These are phyloP conservation scores for Poliocrania exsul DNA, from an alignment of 2,797 vertebrate species.

Conservation along the genomic window DNA sequence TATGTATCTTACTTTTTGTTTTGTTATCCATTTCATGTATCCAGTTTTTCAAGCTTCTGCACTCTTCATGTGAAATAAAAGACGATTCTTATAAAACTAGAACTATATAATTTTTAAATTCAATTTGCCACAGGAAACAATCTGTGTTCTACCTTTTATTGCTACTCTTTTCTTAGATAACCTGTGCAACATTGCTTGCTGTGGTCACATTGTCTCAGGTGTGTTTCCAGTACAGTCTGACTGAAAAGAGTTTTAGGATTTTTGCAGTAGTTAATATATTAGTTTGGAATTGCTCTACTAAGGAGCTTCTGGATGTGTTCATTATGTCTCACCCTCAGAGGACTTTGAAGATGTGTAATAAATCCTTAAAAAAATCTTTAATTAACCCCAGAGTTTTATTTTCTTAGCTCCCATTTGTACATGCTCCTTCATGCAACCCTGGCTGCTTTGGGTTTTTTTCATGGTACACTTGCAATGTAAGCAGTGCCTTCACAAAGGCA, in stretches of 20 bases:
- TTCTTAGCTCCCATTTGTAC: not conserved
- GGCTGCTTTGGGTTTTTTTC: not conserved
- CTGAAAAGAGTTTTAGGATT: not conserved
- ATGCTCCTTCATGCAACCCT: not conserved
- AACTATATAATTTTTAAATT: not conserved
- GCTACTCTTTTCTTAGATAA: not conserved
- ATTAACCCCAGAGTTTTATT: not conserved
- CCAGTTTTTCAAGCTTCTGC: not conserved
- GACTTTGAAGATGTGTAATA: not conserved
- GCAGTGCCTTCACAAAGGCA: not conserved
- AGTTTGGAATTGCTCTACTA: not conserved
- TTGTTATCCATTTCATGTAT: not conserved
- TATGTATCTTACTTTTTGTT: fast-evolving
- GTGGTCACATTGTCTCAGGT: not conserved
- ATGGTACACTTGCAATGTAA: not conserved
- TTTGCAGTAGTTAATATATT: not conserved
- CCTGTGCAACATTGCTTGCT: not conserved
- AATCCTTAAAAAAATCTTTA: not conserved
- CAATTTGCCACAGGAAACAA: not conserved
- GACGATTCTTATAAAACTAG: not conserved
- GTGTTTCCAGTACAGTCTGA: not conserved
- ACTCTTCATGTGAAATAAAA: not conserved
- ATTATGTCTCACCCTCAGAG: not conserved
- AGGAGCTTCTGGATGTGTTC: not conserved
- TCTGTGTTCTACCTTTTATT: not conserved